Percentiles rank a stretch among this genome's conserved stretches.
phyloP scores from a whole-genome alignment of 2,888 invertebrate genomes.

The Notocelia uddmanniana region DNA sequence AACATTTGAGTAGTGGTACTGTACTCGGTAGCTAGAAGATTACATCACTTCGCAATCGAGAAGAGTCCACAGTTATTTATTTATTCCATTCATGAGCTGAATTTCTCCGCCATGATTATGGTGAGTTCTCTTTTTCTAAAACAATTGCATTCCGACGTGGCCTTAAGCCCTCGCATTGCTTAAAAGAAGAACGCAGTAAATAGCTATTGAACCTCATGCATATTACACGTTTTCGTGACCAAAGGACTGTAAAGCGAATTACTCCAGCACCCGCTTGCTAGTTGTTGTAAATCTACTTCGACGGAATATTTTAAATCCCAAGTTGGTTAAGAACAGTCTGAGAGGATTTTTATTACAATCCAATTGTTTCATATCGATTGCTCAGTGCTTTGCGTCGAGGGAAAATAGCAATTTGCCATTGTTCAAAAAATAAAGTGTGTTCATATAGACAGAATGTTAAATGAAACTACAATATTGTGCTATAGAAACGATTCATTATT shows the following conservation, averaged over 20 bases:
- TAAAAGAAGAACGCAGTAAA: conserved; percentile 8
- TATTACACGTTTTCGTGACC: neutral
- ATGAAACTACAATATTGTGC: neutral
- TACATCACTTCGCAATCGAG: neutral
- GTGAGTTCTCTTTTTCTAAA: conserved; percentile 12
- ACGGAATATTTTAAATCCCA: conserved; percentile 41
- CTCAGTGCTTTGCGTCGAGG: conserved; percentile 32
- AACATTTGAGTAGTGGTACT: too few relatives aligned
- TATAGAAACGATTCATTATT: neutral
- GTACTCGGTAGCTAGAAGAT: neutral
- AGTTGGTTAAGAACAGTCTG: conserved; percentile 36
- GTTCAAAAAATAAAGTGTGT: conserved; percentile 15
- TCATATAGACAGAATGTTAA: neutral
- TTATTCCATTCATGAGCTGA: neutral
- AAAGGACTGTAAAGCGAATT: conserved; percentile 32
- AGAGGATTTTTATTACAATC: conserved; percentile 34
- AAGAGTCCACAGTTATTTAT: conserved; percentile 4
- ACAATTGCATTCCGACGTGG: conserved; percentile 3
- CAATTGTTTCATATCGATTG: conserved; percentile 39
- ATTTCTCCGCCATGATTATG: conserved; percentile 1
- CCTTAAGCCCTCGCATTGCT: conserved; percentile 19
- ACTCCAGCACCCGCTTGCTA: conserved; percentile 23
- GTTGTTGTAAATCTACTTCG: conserved; percentile 36
- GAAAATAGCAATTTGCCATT: conserved; percentile 24
- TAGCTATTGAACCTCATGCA: neutral